phyloP scores from a whole-genome alignment of 1,140 invertebrate genomes.

The Plectrocnemia conspersa region DNA sequence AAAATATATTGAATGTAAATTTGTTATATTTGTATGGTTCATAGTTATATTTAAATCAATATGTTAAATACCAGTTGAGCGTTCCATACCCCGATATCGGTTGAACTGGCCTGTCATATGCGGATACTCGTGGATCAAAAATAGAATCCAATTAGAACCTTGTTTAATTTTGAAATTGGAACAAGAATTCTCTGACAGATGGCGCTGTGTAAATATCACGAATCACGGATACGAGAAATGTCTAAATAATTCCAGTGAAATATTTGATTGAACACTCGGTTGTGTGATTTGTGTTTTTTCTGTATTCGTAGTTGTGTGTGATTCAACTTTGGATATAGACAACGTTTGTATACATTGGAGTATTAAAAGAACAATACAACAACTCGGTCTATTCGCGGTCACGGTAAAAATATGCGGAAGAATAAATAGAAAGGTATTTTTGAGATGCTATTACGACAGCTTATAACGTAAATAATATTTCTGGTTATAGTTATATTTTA shows the following conservation, averaged over 20 bases:
- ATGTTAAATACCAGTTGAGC: no score
- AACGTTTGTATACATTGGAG: background rate
- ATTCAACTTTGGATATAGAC: background rate
- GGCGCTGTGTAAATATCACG: conserved; percentile 47
- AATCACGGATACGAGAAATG: conserved; percentile 3
- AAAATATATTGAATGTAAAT: no score
- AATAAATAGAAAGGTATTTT: no score
- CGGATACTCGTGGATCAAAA: conserved; percentile 40
- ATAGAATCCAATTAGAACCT: conserved; percentile 50
- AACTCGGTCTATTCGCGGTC: no score
- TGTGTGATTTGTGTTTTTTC: no score
- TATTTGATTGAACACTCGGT: conserved; percentile 8
- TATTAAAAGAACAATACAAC: background rate
- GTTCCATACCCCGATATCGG: no score
- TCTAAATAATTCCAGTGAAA: conserved; percentile 1
- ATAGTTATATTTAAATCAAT: no score
- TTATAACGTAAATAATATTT: no score
- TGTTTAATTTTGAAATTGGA: conserved; percentile 48
- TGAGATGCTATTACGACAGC: no score
- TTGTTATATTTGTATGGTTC: no score
- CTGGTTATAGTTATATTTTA: no score
- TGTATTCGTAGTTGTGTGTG: background rate
- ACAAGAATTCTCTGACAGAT: conserved; percentile 49
- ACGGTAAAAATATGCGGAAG: no score
- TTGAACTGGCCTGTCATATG: conserved; percentile 16